Conservation (phyloP, 2,797 vertebrate genomes). For the Gymnocypris eckloni region DNA sequence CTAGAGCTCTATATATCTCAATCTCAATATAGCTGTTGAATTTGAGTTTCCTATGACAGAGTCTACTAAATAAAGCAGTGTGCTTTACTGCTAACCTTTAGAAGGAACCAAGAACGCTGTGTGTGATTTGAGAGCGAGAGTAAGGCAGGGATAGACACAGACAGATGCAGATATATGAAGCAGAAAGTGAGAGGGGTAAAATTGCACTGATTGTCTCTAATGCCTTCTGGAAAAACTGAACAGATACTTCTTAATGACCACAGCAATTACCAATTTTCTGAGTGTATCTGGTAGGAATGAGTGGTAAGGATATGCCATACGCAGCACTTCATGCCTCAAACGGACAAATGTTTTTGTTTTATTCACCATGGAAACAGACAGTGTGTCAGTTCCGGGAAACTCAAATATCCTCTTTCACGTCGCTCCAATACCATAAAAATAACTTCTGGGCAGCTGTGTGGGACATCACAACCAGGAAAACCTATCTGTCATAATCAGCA, state of each 20-base stretch:
- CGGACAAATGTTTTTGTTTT: constrained; percentile 69
- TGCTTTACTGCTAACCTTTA: constrained; percentile 77
- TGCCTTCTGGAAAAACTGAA: constrained; percentile 37
- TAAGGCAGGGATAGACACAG: constrained; percentile 32
- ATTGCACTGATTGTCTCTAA: constrained; percentile 42
- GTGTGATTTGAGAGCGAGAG: constrained; percentile 68
- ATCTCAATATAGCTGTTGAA: constrained; percentile 70
- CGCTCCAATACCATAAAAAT: constrained; percentile 62
- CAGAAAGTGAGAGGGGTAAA: constrained; percentile 30
- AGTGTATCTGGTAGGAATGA: constrained; percentile 28
- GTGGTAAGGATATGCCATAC: constrained; percentile 6
- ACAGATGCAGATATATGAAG: constrained; percentile 29
- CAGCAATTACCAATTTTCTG: constrained; percentile 39
- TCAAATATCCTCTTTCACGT: constrained; percentile 65
- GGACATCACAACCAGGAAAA: constrained; percentile 48
- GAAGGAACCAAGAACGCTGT: constrained; percentile 70
- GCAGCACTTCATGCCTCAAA: constrained; percentile 47
- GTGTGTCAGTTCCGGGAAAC: constrained; percentile 63
- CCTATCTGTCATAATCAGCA: background rate
- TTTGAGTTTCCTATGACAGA: constrained; percentile 63
- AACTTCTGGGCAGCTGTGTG: constrained; percentile 49
- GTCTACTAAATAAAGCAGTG: constrained; percentile 79
- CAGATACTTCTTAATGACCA: background rate
- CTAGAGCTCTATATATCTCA: constrained; percentile 40
- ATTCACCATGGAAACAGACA: constrained; percentile 75